Evolutionary conservation across 2,113 vertebrate species (phyloP), one percentile per base, ranked within the genome.

Genomic region (Rhagologus leucostigma): DNA sequence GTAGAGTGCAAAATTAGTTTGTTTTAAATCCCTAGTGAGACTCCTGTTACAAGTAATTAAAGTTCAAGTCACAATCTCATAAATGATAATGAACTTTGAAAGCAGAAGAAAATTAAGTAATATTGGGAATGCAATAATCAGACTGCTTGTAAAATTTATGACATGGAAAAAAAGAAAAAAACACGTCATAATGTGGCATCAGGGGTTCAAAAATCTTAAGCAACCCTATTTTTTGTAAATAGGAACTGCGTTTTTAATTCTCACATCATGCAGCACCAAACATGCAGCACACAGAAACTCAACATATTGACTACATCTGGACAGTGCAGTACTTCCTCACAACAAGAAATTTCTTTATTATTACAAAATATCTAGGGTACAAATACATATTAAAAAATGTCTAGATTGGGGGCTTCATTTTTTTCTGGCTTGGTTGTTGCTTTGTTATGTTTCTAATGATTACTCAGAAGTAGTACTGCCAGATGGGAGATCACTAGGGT

Each of bases 21-120:
- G 79, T 93, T 92, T 93, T 83, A 90, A 96, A 92, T 92, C 90
- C 85, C 85, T 59, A 55, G 88, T 88, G 85, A 86, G 59, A 47
- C 16, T 92, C n/a, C 35, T 83, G 74, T 86, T 92, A 84, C 67
- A 88, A 87, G 71, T 97, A 96, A 96, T 94, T 95, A 97, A 96
- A 90, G 71, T 84, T 93, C 56, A 81, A 0, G 19, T 87, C 89
- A 87, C 60, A 93, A n/a, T 92, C 90, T 89, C 93, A 95, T 90
- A 95, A 94, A 89, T 79, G 57, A 87, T 87, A 94, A 92, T 89
- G 93, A 95, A 97, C 24, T 94, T 82, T 63, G 68, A 95, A 93
- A 57, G 41, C 44, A 96, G 56, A 87, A 87, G 32, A 95, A 91
- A 87, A 84, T 89, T 92, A 95, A 93, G 57, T 32, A 85, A 93